phyloP scores from a whole-genome alignment of 2,797 vertebrate genomes.

The Streptopelia turtur region DNA sequence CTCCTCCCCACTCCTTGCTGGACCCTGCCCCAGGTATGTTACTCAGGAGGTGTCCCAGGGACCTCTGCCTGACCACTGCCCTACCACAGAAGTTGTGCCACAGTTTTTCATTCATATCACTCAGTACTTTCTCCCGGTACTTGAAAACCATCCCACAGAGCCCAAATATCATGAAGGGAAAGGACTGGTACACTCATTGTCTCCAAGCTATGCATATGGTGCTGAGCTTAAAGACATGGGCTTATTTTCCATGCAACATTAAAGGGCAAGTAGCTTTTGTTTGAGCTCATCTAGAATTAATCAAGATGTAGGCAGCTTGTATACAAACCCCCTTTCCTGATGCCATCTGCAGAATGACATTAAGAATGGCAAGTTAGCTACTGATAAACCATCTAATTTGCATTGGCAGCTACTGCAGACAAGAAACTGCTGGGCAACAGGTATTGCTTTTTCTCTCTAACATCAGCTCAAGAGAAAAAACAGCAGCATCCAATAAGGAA shows the following conservation, averaged over 20 bases:
- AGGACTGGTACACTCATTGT: not conserved
- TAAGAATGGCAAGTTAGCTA: conserved; percentile 14
- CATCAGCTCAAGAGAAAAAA: not conserved
- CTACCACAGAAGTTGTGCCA: not conserved
- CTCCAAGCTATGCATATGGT: not conserved
- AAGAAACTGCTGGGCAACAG: not conserved
- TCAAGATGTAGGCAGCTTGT: not conserved
- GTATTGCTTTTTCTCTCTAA: not conserved
- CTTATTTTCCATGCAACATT: not conserved
- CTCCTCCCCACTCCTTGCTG: not conserved
- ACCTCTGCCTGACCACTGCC: rapidly evolving
- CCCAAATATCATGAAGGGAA: rapidly evolving
- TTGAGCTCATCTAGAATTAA: conserved; percentile 19
- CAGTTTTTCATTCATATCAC: not conserved
- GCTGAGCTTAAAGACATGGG: not conserved
- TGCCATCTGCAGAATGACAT: conserved; percentile 23
- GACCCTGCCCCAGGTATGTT: not conserved
- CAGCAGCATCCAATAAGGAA: not conserved
- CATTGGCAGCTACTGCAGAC: not conserved
- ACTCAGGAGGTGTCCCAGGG: not conserved
- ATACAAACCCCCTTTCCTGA: not conserved
- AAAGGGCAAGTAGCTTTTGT: not conserved
- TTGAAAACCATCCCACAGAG: not conserved
- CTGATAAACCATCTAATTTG: conserved; percentile 26
- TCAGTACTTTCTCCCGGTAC: not conserved